Base-by-base conservation (phyloP, 2,797 vertebrate species). In the Semotilus atromaculatus region DNA sequence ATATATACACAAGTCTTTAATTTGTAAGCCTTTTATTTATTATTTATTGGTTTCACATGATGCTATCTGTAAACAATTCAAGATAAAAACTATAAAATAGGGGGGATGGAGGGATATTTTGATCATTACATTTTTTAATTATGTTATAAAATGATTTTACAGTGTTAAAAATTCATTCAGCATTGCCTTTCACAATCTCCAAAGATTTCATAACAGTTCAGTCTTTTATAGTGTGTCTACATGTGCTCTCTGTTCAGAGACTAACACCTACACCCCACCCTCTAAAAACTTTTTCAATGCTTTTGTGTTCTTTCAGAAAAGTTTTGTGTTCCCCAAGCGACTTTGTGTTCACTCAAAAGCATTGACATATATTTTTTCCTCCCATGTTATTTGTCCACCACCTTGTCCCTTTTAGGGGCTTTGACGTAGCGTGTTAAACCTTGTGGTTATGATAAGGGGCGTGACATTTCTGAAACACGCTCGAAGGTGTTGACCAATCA, bases 231-330 rank as follows among this genome's bases (percentile, higher is more conserved):
- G 14, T 45, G 13, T 29, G 67, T n/a, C 51, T 9, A 8, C 34
- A 60, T 16, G 36, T 43, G 51, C 11, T 58, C 7, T 53, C 66
- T 55, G 5, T 58, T 58, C 1, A 43, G 16, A n/a, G 9, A 14
- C 0, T 66, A 45, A 80, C 83, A 89, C 60, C 45, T 45, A 34
- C 80, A 34, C 80, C 51, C 14, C 84, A 53, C 74, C 88, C 10
- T n/a, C 0, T 51, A 31, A 85, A 51, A 45, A 5, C 19, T 3
- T n/a, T 55, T 51, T 53, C 18, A 53, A 19, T 19, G 48, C 48
- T 51, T 14, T 48, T 48, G 45, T 14, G 11, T 45, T 43, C 40
- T 43, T 3, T 43, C 40, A 43, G 13, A 4, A 4, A 11, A 45
- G 13, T 45, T 51, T 51, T 51, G 18, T 3, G 6, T 51, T 53